Evolutionary conservation across 2,113 vertebrate species (phyloP), one percentile per base, ranked within the genome.

Genomic region (Indicator maculatus): DNA sequence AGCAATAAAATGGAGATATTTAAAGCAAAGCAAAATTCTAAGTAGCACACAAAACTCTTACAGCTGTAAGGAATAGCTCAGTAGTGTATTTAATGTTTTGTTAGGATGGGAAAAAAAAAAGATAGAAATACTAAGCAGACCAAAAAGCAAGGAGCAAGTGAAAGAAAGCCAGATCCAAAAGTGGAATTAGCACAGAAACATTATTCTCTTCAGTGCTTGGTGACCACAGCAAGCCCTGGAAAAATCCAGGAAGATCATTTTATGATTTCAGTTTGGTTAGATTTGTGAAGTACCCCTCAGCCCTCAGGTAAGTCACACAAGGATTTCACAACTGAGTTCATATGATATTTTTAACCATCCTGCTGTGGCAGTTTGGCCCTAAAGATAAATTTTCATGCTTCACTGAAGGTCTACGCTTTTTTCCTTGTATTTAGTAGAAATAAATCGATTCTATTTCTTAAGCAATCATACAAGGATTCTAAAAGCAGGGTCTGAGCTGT

Each of bases 191-290:
- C 10, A 41, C 2, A 17, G 36, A 80, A 90, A 36, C 15, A 2
- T 19, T 80, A 24, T 12, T 24, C 3, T 70, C 9, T 45, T n/a
- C 8, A 26, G 18, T 33, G 9, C 26, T 50, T 60, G 24, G 6
- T 52, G 65, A 77, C 1, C 1, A 44, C 11, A 93, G 14, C 30
- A 80, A 88, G 38, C 13, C n/a, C 16, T 71, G 27, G 24, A 45
- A 90, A 31, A 86, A 73, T 3, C 17, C 38, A 0, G 0, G 5
- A 67, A 72, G 23, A 67, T 61, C 0, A 60, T 60, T 75, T 52
- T 44, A 31, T 75, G 6, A 21, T 86, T 91, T 72, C 44, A 19
- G 5, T 86, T 78, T 38, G 30, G 1, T 50, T 79, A 1, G 79
- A 4, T 67, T 65, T 91, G 23, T 36, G 18, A 71, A 72, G 30